phyloP scores from a whole-genome alignment of 2,113 vertebrate species.

The Onychostruthus taczanowskii region DNA sequence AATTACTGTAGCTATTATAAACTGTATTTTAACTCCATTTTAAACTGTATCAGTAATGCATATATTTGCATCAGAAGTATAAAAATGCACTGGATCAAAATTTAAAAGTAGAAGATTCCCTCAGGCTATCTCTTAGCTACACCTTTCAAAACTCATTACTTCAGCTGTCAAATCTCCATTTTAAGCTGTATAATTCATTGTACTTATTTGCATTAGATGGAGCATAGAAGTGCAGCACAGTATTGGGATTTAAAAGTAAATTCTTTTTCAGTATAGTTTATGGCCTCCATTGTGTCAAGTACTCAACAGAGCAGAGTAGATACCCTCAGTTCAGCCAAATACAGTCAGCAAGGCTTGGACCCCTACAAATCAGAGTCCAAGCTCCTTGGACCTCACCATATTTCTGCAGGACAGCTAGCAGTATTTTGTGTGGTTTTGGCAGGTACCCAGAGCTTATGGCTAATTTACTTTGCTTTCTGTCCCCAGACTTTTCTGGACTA shows the following conservation, averaged over 20 bases:
- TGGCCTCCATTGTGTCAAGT: fast-evolving
- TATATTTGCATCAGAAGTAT: background rate
- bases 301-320: background rate
- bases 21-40: background rate
- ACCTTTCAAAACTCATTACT: background rate
- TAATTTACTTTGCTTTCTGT: background rate
- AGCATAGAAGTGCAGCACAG: background rate
- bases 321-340: background rate
- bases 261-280: background rate
- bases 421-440: background rate
- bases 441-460: background rate
- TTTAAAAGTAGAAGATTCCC: background rate
- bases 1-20: background rate
- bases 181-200: background rate
- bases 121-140: background rate
- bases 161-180: background rate
- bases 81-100: background rate
- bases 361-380: background rate
- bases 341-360: background rate
- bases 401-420: background rate
- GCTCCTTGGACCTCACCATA: background rate
- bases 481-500: slow-evolving; percentile 79
- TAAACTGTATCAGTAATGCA: background rate
- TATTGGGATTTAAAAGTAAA: background rate
- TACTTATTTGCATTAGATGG: background rate